Percentiles rank a stretch among this genome's conserved stretches.
Conservation (phyloP, 2,113 vertebrate genomes). For the Abramis brama region DNA sequence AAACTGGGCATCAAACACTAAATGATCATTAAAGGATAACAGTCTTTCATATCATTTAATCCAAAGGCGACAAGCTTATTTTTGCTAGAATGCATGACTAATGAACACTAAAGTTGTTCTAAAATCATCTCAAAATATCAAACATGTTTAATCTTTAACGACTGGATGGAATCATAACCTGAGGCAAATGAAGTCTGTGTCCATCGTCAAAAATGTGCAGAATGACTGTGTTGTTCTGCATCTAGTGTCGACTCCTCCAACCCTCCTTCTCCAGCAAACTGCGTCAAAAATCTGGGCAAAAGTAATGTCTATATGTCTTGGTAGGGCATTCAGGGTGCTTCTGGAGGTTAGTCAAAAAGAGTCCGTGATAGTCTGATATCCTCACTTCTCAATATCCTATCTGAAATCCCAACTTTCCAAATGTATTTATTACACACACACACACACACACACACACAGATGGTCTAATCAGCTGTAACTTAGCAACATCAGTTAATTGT, state of each 20-base stretch:
- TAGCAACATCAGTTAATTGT: constrained; percentile 48
- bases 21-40: background rate
- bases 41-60: background rate
- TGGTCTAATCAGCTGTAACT: constrained; percentile 49
- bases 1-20: background rate
- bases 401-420: constrained; percentile 28
- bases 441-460: constrained; percentile 31
- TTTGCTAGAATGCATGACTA: background rate
- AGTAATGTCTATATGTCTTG: background rate
- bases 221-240: background rate
- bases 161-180: background rate
- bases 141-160: background rate
- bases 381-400: constrained; percentile 8
- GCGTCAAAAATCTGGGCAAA: background rate
- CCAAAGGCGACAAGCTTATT: background rate
- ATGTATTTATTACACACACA: constrained; percentile 39
- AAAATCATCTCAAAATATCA: background rate
- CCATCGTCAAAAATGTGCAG: background rate
- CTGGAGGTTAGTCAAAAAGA: background rate
- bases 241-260: background rate
- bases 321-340: background rate
- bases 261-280: background rate
- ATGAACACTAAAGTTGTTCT: background rate
- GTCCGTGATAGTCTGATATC: background rate
- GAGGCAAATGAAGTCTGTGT: too few relatives aligned